These are phyloP conservation scores for Moxostoma hubbsi DNA, from an alignment of 2,797 vertebrate genomes.

Conservation along the genomic window DNA sequence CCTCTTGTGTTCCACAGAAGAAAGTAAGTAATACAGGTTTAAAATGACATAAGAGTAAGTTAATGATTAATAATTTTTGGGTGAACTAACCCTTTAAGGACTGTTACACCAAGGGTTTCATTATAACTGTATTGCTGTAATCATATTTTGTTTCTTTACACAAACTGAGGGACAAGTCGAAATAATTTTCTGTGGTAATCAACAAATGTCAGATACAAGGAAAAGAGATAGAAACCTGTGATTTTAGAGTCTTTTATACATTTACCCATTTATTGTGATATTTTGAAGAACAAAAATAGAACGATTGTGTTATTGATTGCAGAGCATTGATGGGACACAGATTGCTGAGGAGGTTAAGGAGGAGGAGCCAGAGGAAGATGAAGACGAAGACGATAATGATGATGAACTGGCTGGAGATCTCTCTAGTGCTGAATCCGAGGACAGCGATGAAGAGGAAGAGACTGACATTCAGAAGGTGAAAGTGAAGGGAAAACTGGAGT, in stretches of 20 bases:
- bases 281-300: too few species aligned
- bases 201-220: neutral
- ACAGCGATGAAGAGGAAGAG: slow-evolving; percentile 84
- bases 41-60: too few species aligned
- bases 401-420: slow-evolving; percentile 83
- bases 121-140: neutral
- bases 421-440: slow-evolving; percentile 87
- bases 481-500: slow-evolving; percentile 86
- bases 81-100: neutral
- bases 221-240: too few species aligned
- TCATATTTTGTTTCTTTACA: neutral
- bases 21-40: too few species aligned
- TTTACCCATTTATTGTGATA: too few species aligned
- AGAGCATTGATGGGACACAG: slow-evolving; percentile 85
- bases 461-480: slow-evolving; percentile 72
- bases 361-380: slow-evolving; percentile 68
- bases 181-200: neutral
- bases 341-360: slow-evolving; percentile 59
- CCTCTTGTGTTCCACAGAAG: too few species aligned
- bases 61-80: too few species aligned
- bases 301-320: slow-evolving; percentile 24
- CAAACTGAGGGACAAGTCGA: neutral
- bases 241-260: too few species aligned
- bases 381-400: slow-evolving; percentile 72
- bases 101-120: neutral